phyloP scores from a whole-genome alignment of 2,113 vertebrate species.

The Falco punctatus region DNA sequence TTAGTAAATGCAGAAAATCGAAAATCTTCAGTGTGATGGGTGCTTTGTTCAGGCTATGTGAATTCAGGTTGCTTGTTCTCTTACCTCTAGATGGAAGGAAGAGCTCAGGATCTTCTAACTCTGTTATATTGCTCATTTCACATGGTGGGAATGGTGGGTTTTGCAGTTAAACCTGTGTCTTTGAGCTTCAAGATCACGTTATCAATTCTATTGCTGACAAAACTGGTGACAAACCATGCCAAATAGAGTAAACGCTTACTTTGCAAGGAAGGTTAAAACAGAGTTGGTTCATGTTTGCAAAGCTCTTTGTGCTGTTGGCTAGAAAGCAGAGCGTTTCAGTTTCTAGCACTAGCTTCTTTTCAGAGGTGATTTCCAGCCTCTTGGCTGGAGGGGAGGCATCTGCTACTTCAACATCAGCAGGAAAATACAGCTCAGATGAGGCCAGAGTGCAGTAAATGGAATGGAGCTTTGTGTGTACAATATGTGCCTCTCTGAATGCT shows the following conservation, averaged over 20 bases:
- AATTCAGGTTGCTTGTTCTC: background rate
- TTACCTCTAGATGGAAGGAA: background rate
- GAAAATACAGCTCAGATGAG: background rate
- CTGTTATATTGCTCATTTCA: background rate
- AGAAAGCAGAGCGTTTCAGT: background rate
- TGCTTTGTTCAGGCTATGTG: background rate
- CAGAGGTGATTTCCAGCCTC: background rate
- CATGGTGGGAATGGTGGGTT: background rate
- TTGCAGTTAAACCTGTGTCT: background rate
- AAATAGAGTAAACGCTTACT: background rate
- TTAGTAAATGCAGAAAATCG: background rate
- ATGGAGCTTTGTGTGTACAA: background rate
- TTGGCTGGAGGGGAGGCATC: background rate
- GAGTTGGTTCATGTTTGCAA: background rate
- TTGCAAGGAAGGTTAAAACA: background rate
- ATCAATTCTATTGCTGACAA: background rate
- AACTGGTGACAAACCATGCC: background rate
- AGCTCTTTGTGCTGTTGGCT: background rate
- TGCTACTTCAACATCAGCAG: background rate
- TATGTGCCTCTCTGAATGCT: background rate
- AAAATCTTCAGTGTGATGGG: background rate
- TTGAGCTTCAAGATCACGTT: background rate
- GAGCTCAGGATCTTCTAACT: background rate
- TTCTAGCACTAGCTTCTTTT: background rate
- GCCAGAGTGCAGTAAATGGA: background rate